A percentile compares a stretch with the other conserved stretches of the same genome.
Conservation (phyloP, 2,888 invertebrate genomes). For the Chrysotoxum bicinctum region DNA sequence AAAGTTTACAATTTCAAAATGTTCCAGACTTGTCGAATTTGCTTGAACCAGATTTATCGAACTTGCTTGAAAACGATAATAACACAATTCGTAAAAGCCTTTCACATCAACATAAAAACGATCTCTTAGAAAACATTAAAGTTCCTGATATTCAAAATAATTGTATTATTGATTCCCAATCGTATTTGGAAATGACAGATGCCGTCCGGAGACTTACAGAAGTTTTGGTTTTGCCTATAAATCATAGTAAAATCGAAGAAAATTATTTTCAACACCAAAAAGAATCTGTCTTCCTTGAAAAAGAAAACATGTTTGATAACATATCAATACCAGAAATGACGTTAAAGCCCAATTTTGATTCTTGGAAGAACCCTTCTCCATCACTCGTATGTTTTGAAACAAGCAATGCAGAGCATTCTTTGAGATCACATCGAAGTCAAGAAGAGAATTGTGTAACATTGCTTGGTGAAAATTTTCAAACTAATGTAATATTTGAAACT, state of each 20-base stretch:
- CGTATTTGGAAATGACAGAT: conserved; percentile 8
- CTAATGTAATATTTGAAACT: neutral
- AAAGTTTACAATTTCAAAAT: neutral
- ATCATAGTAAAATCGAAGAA: neutral
- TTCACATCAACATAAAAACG: neutral
- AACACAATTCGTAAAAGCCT: neutral
- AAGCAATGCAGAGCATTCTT: neutral
- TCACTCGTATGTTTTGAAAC: neutral
- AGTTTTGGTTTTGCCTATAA: neutral
- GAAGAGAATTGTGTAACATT: neutral
- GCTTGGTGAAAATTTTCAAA: neutral
- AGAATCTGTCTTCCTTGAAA: neutral
- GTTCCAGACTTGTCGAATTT: neutral
- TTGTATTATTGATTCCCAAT: neutral
- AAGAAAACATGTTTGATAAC: too few species aligned
- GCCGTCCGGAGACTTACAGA: conserved; percentile 4
- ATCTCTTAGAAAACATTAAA: neutral
- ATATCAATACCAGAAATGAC: neutral
- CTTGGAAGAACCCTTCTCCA: neutral
- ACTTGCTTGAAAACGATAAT: conserved; percentile 1
- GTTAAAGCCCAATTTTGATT: neutral
- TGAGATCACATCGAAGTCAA: neutral
- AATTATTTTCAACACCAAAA: neutral
- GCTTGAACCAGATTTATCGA: neutral
- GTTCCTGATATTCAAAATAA: neutral